These are phyloP conservation scores for Cephus spinipes DNA, from an alignment of 2,888 invertebrate species.

Conservation along the genomic window DNA sequence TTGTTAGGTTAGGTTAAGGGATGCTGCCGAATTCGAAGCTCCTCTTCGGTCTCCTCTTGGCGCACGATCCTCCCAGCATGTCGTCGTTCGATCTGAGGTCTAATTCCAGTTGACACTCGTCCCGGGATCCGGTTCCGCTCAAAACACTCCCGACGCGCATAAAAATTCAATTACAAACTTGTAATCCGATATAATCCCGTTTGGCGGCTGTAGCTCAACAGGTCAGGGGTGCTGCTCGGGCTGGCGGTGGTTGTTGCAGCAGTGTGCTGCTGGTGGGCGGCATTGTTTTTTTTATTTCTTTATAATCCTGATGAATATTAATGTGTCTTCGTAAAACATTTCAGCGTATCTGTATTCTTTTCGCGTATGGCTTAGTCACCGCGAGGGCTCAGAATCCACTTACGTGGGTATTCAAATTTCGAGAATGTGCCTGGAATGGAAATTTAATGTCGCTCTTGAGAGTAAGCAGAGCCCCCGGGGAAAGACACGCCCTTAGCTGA, in stretches of 20 bases:
- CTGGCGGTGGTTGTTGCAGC: constrained; percentile 31
- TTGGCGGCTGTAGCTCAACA: constrained; percentile 56
- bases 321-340: constrained; percentile 49
- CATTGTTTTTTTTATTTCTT: constrained; percentile 50
- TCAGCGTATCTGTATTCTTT: constrained; percentile 59
- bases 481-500: background rate
- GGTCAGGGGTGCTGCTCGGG: constrained; percentile 54
- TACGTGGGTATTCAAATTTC: constrained; percentile 61
- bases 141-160: too few species aligned
- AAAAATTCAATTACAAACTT: constrained; percentile 59
- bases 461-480: constrained; percentile 17
- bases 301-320: constrained; percentile 64
- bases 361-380: constrained; percentile 62
- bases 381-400: constrained; percentile 47
- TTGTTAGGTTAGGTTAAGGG: background rate
- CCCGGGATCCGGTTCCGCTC: too few species aligned
- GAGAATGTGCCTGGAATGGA: constrained; percentile 59
- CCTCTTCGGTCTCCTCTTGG: too few species aligned
- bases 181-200: constrained; percentile 58
- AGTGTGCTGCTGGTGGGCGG: constrained; percentile 14
- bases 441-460: constrained; percentile 20
- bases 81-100: too few species aligned
- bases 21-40: background rate
- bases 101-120: too few species aligned
- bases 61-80: too few species aligned